A percentile compares a stretch with the other conserved stretches of the same genome.
These are phyloP conservation scores for Micronycteris hirsuta DNA, from an alignment of 2,113 vertebrate genomes.

Conservation along the genomic window DNA sequence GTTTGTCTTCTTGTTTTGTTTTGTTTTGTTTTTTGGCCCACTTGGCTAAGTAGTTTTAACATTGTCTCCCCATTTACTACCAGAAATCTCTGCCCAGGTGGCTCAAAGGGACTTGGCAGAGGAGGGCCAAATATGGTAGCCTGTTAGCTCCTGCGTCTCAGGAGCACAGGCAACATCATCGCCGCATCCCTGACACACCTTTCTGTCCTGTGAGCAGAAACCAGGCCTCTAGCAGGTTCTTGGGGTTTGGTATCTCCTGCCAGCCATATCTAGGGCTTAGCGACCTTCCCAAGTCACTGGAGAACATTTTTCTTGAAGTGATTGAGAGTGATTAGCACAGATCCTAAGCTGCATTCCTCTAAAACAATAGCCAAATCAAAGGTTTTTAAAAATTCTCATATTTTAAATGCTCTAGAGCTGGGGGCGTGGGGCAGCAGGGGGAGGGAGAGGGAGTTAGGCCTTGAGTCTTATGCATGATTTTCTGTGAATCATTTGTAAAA, in stretches of 20 bases:
- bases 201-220: not conserved
- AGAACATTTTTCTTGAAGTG: not conserved
- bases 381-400: not conserved
- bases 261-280: not conserved
- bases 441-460: not conserved
- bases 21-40: not conserved
- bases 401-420: not conserved
- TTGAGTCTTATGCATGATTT: not conserved
- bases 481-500: not conserved
- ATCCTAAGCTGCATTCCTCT: not conserved
- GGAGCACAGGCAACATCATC: not conserved
- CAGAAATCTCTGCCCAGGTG: not conserved
- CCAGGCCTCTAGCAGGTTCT: not conserved
- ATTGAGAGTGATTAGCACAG: not conserved
- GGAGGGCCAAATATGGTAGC: too few species aligned
- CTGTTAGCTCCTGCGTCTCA: not conserved
- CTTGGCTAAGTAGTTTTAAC: not conserved
- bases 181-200: not conserved
- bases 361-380: not conserved
- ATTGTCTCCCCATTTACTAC: not conserved
- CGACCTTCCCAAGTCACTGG: not conserved
- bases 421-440: accelerated
- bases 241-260: not conserved
- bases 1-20: too few species aligned
- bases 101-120: not conserved